phyloP scores from a whole-genome alignment of 2,113 vertebrate genomes.

The Atlantisia rogersi region DNA sequence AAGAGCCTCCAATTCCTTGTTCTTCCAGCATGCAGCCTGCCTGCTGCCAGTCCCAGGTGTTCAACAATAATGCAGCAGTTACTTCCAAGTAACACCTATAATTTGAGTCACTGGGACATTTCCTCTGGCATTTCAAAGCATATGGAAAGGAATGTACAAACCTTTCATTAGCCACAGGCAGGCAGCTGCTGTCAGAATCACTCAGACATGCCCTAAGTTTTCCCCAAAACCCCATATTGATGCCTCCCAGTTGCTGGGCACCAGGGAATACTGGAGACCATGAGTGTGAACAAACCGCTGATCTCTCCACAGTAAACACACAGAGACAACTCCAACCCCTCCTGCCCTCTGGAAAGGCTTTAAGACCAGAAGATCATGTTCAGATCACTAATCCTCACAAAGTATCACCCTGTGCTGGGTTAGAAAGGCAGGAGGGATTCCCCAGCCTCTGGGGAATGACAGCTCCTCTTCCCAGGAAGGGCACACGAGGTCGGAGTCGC shows the following conservation, averaged over 20 bases:
- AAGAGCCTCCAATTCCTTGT: not conserved
- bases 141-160: constrained; percentile 48
- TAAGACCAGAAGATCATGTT: not conserved
- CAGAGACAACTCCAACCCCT: not conserved
- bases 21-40: not conserved
- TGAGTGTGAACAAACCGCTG: not conserved
- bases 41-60: constrained; percentile 57
- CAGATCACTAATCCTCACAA: not conserved
- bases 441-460: not conserved
- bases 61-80: constrained; percentile 27
- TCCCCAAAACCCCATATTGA: not conserved
- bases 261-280: not conserved
- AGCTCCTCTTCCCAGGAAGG: not conserved
- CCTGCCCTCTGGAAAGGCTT: constrained; percentile 2
- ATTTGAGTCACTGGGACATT: constrained; percentile 63
- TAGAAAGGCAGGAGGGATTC: not conserved
- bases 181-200: not conserved
- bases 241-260: not conserved
- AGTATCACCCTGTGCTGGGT: not conserved
- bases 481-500: not conserved
- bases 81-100: constrained; percentile 50
- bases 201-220: not conserved
- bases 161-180: constrained; percentile 50
- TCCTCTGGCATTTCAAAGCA: constrained; percentile 60
- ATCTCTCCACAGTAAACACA: not conserved